phyloP scores from a whole-genome alignment of 2,113 vertebrate genomes.

The Penelope pileata region DNA sequence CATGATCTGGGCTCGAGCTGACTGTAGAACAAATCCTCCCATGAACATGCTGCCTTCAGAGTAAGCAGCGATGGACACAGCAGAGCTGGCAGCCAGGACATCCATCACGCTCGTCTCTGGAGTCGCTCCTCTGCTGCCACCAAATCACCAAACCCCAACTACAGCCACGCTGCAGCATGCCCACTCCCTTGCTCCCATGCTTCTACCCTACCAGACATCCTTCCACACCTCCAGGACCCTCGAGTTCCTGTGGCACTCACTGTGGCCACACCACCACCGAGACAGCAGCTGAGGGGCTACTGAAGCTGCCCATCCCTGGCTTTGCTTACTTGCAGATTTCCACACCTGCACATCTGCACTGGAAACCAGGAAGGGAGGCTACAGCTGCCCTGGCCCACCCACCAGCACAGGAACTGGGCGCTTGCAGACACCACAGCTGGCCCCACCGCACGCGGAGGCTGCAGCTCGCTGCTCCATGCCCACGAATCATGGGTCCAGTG shows the following conservation, averaged over 20 bases:
- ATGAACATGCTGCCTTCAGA: neutral
- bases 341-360: rapidly evolving
- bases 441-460: rapidly evolving
- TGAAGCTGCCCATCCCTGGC: neutral
- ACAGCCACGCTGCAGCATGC: neutral
- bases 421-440: neutral
- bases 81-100: neutral
- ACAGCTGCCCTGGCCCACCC: rapidly evolving
- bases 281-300: neutral
- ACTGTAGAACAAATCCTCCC: neutral
- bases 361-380: rapidly evolving
- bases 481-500: rapidly evolving
- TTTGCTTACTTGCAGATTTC: neutral
- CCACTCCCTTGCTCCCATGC: neutral
- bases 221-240: neutral
- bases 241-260: neutral
- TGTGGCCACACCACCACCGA: neutral
- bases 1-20: neutral
- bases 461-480: rapidly evolving
- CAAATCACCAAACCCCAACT: neutral
- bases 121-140: neutral
- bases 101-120: neutral
- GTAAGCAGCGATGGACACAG: neutral
- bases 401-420: rapidly evolving
- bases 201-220: neutral